A percentile compares a stretch with the other conserved stretches of the same genome.
Evolutionary conservation across 2,888 invertebrate species (phyloP).

Genomic region (Salpingus planirostris): DNA sequence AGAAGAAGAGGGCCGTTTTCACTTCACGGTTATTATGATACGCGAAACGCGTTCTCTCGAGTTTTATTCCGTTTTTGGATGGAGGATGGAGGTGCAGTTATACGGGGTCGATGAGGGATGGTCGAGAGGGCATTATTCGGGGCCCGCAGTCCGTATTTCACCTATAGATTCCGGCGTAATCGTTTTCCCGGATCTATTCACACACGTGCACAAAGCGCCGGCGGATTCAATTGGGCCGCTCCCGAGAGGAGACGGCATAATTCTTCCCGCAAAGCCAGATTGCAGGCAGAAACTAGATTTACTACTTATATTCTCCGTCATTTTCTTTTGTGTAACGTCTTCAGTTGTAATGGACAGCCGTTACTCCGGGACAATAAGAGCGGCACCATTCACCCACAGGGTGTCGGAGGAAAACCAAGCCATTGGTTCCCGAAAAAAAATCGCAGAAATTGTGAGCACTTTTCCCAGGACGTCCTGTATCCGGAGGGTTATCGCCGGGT

Average conservation of each 20-base stretch:
- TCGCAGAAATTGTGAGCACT: too few species aligned
- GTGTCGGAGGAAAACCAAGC: constrained; percentile 17
- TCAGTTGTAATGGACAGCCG: constrained; percentile 31
- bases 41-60: too few species aligned
- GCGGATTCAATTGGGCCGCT: constrained; percentile 15
- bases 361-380: constrained; percentile 27
- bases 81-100: too few species aligned
- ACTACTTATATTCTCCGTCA: constrained; percentile 35
- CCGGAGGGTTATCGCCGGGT: constrained; percentile 21
- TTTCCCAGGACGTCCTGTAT: too few species aligned
- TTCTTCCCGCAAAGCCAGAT: constrained; percentile 23
- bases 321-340: constrained; percentile 35
- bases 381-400: constrained; percentile 19
- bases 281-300: constrained; percentile 30
- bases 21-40: too few species aligned
- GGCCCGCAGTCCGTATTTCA: constrained; percentile 10
- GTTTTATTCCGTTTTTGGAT: too few species aligned
- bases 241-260: constrained; percentile 13
- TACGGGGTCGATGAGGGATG: constrained; percentile 4
- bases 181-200: constrained; percentile 28
- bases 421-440: too few species aligned
- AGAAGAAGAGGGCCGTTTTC: too few species aligned
- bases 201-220: too few species aligned
- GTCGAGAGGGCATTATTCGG: constrained; percentile 2
- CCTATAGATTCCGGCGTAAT: constrained; percentile 16